Percentiles rank a stretch among this genome's conserved stretches.
Evolutionary conservation across 2,888 invertebrate genomes (phyloP).

Genomic region (Lycophotia porphyrea): DNA sequence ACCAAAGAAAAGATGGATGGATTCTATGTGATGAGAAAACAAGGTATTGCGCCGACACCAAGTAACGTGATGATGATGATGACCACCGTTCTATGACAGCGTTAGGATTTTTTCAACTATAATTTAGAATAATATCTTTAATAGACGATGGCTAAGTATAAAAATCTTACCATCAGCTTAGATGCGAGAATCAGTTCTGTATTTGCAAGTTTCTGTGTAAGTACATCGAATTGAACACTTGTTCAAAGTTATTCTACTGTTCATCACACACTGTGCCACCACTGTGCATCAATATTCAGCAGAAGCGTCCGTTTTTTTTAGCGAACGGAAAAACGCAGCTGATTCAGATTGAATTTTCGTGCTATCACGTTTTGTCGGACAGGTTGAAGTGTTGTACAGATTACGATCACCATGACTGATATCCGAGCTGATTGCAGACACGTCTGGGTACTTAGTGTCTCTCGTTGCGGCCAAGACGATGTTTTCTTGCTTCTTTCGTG

Average conservation of each 20-base stretch:
- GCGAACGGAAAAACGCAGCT: slow-evolving; percentile 34
- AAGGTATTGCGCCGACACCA: not conserved
- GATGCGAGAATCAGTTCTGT: too few relatives aligned
- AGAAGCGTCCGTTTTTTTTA: slow-evolving; percentile 28
- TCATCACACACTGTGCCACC: not conserved
- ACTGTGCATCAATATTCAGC: slow-evolving; percentile 45
- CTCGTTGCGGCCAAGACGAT: slow-evolving; percentile 32
- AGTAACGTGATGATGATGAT: not conserved
- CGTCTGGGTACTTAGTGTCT: slow-evolving; percentile 46
- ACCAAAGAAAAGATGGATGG: not conserved
- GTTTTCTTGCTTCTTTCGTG: slow-evolving; percentile 24
- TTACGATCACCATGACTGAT: slow-evolving; percentile 31
- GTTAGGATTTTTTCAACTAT: not conserved
- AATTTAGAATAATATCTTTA: not conserved
- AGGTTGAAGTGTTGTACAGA: slow-evolving; percentile 17
- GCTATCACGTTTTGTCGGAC: slow-evolving; percentile 28
- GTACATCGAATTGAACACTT: not conserved
- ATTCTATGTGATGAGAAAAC: not conserved
- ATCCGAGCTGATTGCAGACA: slow-evolving; percentile 42
- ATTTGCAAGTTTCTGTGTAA: not conserved
- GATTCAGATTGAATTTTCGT: slow-evolving; percentile 41
- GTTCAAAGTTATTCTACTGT: slow-evolving; percentile 5
- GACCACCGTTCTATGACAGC: not conserved
- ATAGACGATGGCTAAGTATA: not conserved
- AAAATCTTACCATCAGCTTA: not conserved